Percentiles rank a stretch among this genome's conserved stretches.
These are phyloP conservation scores for Rosalia funebris DNA, from an alignment of 2,888 invertebrate species.

Conservation along the genomic window DNA sequence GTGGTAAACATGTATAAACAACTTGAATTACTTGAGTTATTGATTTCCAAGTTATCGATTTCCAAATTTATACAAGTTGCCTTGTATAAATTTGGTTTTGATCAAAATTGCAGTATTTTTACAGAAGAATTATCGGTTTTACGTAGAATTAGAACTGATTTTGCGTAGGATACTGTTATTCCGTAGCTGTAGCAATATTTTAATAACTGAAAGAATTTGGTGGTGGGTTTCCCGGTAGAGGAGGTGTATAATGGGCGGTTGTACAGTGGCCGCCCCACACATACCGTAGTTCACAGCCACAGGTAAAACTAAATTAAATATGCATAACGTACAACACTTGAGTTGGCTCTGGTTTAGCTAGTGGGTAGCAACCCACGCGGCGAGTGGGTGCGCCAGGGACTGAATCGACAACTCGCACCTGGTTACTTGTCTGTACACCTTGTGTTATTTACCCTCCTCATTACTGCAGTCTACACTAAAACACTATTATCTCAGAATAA, in stretches of 20 bases:
- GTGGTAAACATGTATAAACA: no score
- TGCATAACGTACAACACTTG: constrained; percentile 49
- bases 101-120: no score
- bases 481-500: no score
- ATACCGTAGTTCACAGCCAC: constrained; percentile 31
- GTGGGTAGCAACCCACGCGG: constrained; percentile 57
- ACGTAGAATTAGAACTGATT: background rate
- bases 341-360: constrained; percentile 56
- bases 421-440: constrained; percentile 30
- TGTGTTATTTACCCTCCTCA: constrained; percentile 24
- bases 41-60: no score
- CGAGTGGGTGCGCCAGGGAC: constrained; percentile 56
- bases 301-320: constrained; percentile 57
- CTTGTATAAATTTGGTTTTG: no score
- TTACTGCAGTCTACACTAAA: no score
- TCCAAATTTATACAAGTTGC: no score
- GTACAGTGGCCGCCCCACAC: constrained; percentile 33
- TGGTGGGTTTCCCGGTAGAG: constrained; percentile 10
- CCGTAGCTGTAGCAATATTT: constrained; percentile 1
- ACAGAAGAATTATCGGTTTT: background rate
- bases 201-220: constrained; percentile 5
- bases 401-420: constrained; percentile 42
- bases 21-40: no score
- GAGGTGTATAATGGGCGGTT: constrained; percentile 24
- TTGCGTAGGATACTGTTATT: background rate